These are phyloP conservation scores for Phycodurus eques DNA, from an alignment of 2,113 vertebrate genomes.

Conservation along the genomic window DNA sequence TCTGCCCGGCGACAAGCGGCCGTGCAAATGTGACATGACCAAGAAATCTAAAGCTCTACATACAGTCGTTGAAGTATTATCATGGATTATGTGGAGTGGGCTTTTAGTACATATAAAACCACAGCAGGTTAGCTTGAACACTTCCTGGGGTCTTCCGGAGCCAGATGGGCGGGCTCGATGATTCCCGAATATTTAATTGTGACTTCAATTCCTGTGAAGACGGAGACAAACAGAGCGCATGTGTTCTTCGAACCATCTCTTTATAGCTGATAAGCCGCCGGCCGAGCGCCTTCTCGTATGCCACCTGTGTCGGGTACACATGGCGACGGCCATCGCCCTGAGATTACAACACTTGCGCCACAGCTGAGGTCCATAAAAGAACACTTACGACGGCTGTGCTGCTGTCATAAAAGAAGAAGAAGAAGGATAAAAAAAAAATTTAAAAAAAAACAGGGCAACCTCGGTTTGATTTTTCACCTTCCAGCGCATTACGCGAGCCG, in stretches of 20 bases:
- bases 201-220: constrained; percentile 25
- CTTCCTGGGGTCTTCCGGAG: not conserved
- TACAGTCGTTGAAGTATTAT: not conserved
- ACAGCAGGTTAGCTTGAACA: not conserved
- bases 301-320: constrained; percentile 58
- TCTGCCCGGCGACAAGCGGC: not conserved
- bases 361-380: constrained; percentile 50
- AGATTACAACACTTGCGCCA: constrained; percentile 37
- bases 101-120: not conserved
- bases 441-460: constrained; percentile 3
- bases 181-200: constrained; percentile 47
- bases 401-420: constrained; percentile 9
- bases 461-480: constrained; percentile 2
- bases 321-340: constrained; percentile 27
- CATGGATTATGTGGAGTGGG: not conserved
- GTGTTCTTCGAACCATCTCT: constrained; percentile 45
- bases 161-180: constrained; percentile 4
- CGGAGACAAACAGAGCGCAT: constrained; percentile 60
- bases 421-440: not conserved
- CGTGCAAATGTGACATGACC: not conserved
- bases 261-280: constrained; percentile 22
- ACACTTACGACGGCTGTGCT: constrained; percentile 27
- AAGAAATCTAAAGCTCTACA: not conserved
- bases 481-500: constrained; percentile 30
- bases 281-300: constrained; percentile 36